These are phyloP conservation scores for Phyto melanocephala DNA, from an alignment of 2,888 invertebrate genomes.

Conservation along the genomic window DNA sequence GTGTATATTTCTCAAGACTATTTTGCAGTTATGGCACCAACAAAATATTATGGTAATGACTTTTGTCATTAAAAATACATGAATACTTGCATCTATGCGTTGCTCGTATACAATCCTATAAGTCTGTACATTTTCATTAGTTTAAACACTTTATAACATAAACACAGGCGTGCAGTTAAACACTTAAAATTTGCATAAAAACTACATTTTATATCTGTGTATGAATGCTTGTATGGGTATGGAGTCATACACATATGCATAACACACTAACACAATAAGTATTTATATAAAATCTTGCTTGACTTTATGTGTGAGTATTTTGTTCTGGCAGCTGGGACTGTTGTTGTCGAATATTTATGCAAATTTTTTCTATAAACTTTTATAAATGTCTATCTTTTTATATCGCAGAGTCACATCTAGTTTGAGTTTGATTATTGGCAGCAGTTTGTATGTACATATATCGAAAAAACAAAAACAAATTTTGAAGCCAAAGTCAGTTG, in stretches of 20 bases:
- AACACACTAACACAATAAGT: background rate
- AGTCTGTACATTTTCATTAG: constrained; percentile 44
- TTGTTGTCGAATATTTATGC: background rate
- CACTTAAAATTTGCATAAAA: constrained; percentile 45
- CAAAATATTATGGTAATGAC: constrained; percentile 49
- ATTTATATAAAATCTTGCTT: background rate
- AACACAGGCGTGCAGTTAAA: background rate
- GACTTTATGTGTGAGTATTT: background rate
- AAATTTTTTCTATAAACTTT: background rate
- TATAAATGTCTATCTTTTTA: background rate
- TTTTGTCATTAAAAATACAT: constrained; percentile 46
- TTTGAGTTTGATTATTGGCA: background rate
- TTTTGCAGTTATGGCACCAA: background rate
- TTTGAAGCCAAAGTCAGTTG: background rate
- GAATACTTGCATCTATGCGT: background rate
- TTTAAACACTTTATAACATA: constrained; percentile 43
- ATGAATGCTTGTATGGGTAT: background rate
- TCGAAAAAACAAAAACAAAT: background rate
- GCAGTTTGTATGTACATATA: background rate
- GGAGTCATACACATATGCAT: constrained; percentile 6
- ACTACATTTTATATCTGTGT: constrained; percentile 18
- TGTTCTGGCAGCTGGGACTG: constrained; percentile 1
- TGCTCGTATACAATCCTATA: constrained; percentile 8
- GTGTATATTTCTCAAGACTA: background rate
- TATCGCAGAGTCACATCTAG: background rate